phyloP scores from a whole-genome alignment of 2,113 vertebrate genomes.

The Pedetes capensis region DNA sequence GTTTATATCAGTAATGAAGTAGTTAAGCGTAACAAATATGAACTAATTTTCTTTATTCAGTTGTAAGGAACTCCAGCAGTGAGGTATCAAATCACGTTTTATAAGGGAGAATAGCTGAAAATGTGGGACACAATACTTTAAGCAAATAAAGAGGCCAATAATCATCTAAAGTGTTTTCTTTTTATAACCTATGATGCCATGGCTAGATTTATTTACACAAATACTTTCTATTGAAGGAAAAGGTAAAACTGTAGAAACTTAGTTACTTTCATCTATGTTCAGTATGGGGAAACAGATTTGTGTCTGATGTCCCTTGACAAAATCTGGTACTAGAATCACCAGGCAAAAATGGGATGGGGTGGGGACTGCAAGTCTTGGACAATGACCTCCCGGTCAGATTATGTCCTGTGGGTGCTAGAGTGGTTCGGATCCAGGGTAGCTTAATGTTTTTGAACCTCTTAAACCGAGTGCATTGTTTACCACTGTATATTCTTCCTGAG shows the following conservation, averaged over 20 bases:
- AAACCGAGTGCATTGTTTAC: background rate
- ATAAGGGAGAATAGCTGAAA: background rate
- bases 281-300: background rate
- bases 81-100: background rate
- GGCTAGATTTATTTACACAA: background rate
- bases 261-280: background rate
- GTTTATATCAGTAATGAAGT: background rate
- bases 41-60: background rate
- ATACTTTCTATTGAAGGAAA: background rate
- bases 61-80: background rate
- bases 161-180: background rate
- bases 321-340: background rate
- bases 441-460: background rate
- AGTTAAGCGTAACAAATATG: background rate
- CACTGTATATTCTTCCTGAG: background rate
- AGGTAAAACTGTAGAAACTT: background rate
- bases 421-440: background rate
- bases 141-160: no score
- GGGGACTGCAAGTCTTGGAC: background rate
- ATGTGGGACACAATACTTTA: no score
- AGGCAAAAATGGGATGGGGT: fast-evolving
- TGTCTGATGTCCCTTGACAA: background rate
- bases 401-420: no score
- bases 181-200: fast-evolving
- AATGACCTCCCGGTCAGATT: no score